Conservation (phyloP, 2,797 vertebrate species). For the Allobates femoralis region DNA sequence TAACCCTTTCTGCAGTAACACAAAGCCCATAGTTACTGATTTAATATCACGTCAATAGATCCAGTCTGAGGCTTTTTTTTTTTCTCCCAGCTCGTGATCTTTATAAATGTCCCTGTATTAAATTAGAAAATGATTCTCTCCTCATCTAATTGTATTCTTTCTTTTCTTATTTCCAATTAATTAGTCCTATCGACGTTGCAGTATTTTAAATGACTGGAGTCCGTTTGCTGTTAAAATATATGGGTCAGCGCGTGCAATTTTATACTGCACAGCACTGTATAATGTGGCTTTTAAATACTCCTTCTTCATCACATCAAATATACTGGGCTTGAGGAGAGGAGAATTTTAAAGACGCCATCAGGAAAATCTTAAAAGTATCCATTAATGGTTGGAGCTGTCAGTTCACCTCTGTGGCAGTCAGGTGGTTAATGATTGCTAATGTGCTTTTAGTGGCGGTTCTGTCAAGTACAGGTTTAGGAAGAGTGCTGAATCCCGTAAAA, state of each 20-base stretch:
- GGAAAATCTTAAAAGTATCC: constrained; percentile 36
- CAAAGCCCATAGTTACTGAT: constrained; percentile 69
- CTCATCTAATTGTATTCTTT: constrained; percentile 85
- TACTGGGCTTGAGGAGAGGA: constrained; percentile 41
- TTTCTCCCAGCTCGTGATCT: constrained; percentile 78
- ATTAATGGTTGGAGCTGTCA: background rate
- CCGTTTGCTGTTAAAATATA: constrained; percentile 80
- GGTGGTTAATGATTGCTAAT: background rate
- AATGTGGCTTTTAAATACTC: constrained; percentile 77
- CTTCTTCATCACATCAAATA: constrained; percentile 64
- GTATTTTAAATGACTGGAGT: constrained; percentile 83
- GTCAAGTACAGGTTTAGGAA: constrained; percentile 24
- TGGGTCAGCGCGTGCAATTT: constrained; percentile 73
- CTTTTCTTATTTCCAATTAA: constrained; percentile 85
- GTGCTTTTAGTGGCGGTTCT: constrained; percentile 30
- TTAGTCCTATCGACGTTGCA: constrained; percentile 83
- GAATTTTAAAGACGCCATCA: constrained; percentile 36
- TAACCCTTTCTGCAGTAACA: background rate
- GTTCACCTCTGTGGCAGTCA: constrained; percentile 27
- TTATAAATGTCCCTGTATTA: constrained; percentile 84
- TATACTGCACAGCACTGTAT: constrained; percentile 72
- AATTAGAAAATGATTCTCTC: constrained; percentile 86
- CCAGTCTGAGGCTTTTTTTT: constrained; percentile 74
- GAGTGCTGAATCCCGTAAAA: constrained; percentile 22
- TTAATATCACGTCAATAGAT: constrained; percentile 79